Conservation (phyloP, 2,113 vertebrate species). For the Benitochromis conjunctus region DNA sequence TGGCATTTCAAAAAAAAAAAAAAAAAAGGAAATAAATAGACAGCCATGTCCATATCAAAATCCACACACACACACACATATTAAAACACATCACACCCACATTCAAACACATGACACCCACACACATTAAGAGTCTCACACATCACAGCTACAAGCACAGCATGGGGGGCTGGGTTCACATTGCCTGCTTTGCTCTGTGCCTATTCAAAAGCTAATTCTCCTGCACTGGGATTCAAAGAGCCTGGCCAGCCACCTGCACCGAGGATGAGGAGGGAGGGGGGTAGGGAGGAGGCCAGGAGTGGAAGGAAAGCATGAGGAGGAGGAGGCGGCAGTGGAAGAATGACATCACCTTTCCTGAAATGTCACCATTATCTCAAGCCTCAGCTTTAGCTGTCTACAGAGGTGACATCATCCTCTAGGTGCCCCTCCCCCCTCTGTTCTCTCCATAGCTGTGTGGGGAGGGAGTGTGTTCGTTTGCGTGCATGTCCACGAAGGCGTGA, state of each 20-base stretch:
- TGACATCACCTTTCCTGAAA: slow-evolving; percentile 75
- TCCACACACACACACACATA: neutral
- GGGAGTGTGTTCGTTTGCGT: slow-evolving; percentile 44
- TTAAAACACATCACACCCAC: slow-evolving; percentile 26
- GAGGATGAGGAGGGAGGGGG: neutral
- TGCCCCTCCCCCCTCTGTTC: slow-evolving; percentile 52
- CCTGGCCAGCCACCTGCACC: slow-evolving; percentile 61
- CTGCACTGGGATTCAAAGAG: slow-evolving; percentile 37
- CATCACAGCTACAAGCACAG: slow-evolving; percentile 24
- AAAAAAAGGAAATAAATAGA: neutral
- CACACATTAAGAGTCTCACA: slow-evolving; percentile 42
- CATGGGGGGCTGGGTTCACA: slow-evolving; percentile 8
- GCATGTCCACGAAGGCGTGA: slow-evolving; percentile 17
- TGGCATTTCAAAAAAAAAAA: neutral
- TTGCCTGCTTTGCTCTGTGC: slow-evolving; percentile 8
- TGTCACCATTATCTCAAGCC: slow-evolving; percentile 76
- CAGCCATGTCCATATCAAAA: neutral
- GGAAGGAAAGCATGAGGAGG: neutral
- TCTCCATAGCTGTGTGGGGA: neutral
- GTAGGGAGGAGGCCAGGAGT: neutral
- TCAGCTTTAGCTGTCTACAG: slow-evolving; percentile 59
- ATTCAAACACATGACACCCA: slow-evolving; percentile 37
- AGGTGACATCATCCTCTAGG: slow-evolving; percentile 69
- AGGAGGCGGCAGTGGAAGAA: slow-evolving; percentile 53
- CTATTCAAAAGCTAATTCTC: slow-evolving; percentile 62